Base-by-base conservation (phyloP, 2,797 vertebrate genomes). In the Siniperca obscura region DNA sequence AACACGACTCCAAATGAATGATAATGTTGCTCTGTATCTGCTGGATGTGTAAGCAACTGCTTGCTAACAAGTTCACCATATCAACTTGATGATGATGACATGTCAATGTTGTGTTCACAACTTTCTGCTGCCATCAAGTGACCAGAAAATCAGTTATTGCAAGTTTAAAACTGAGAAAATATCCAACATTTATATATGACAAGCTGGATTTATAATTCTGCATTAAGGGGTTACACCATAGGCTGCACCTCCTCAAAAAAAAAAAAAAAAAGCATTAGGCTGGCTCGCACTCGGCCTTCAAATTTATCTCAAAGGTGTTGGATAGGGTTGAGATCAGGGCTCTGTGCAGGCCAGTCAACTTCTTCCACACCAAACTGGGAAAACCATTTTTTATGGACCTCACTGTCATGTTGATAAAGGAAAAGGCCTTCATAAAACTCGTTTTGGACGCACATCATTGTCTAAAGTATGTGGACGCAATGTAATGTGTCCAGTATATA, bases 351-450 rank as follows among this genome's bases (percentile, higher is more conserved):
- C 30, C 30, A 30, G 30, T 30, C 30, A 30, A 30, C 30, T 30
- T 30, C 11, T 65, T 60, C n/a, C 13, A 2, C 73, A 27, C 25
- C 62, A 69, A 76, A 73, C 62, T 56, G 56, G 30, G 56, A 70
- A 42, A 68, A 46, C 36, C 60, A 30, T 70, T 75, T 68, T 73
- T 70, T 68, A 80, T 50, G 50, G 69, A 77, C 42, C n/a, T 57
- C 36, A 22, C 21, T 53, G 50, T 53, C 50, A 53, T 22, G 21
- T 53, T 22, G 3, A 22, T n/a, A 52, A 52, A 52, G 50, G 50
- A 52, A 52, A 52, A 11, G 21, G 21, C 50, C 50, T 21, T 53
- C 7, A 1, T 21, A 21, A 21, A 50, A 50, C 19, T 19, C 7
- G 7, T 19, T 34, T 30, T 60, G 30, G 30, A 21, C 30, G 7